Evolutionary conservation across 2,888 invertebrate genomes (phyloP).

Genomic region (Caradrina kadenii): DNA sequence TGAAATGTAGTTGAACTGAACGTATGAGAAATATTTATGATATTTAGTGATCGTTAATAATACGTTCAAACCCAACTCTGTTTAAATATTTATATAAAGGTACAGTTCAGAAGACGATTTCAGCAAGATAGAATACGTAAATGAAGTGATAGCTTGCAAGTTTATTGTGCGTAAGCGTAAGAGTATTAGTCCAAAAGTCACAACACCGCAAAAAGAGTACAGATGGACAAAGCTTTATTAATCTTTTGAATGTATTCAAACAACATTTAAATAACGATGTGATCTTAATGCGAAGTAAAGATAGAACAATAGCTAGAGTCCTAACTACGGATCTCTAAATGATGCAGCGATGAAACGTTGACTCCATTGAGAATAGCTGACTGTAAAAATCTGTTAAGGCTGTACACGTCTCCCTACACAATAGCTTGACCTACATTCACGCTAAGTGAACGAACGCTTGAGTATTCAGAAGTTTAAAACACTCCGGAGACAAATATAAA

Average conservation of each 20-base stretch:
- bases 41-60: conserved; percentile 41
- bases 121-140: not conserved
- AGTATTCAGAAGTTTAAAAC: conserved; percentile 54
- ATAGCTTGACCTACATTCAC: conserved; percentile 66
- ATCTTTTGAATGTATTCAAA: conserved; percentile 20
- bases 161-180: conserved; percentile 3
- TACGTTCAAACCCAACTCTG: conserved; percentile 4
- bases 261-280: conserved; percentile 34
- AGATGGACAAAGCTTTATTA: conserved; percentile 15
- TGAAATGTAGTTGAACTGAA: conserved; percentile 6
- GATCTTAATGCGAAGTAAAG: conserved; percentile 35
- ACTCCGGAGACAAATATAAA: conserved; percentile 49
- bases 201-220: conserved; percentile 20
- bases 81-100: not conserved
- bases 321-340: conserved; percentile 27
- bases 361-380: conserved; percentile 57
- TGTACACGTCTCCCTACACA: conserved; percentile 41
- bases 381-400: conserved; percentile 58
- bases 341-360: conserved; percentile 40
- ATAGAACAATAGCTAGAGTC: conserved; percentile 40
- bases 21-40: conserved; percentile 21
- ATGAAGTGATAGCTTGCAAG: conserved; percentile 9
- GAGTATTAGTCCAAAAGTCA: conserved; percentile 18
- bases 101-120: not conserved
- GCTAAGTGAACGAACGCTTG: conserved; percentile 60